Conservation (phyloP, 2,113 vertebrate species). For the Pterophyllum scalare region DNA sequence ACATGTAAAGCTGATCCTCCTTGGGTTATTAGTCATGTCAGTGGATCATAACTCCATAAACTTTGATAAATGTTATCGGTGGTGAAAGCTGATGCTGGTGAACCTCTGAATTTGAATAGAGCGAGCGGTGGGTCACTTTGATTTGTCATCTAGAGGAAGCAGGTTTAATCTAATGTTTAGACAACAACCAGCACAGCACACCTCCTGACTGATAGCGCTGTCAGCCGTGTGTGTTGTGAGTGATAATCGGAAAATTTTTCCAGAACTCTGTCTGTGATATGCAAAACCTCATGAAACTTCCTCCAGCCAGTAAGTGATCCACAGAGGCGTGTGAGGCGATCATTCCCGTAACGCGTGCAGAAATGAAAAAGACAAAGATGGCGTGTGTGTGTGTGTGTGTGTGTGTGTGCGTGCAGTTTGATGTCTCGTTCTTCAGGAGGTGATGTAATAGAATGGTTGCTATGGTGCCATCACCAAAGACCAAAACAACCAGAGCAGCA, state of each 20-base stretch:
- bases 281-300: conserved; percentile 40
- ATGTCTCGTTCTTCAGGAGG: conserved; percentile 17
- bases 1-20: conserved; percentile 1
- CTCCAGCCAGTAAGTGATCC: conserved; percentile 10
- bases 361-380: conserved; percentile 19
- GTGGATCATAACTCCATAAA: neutral
- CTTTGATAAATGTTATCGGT: conserved; percentile 16
- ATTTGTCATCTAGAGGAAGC: conserved; percentile 44
- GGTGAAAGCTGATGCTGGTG: neutral
- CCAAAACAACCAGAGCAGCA: conserved; percentile 55
- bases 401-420: neutral
- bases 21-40: conserved; percentile 13
- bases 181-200: conserved; percentile 1
- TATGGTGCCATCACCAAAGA: conserved; percentile 43
- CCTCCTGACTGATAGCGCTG: conserved; percentile 16
- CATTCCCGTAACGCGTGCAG: neutral
- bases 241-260: conserved; percentile 23
- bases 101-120: conserved; percentile 30
- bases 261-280: conserved; percentile 18
- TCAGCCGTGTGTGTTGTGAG: neutral
- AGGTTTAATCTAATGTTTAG: conserved; percentile 52
- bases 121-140: conserved; percentile 10
- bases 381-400: conserved; percentile 10
- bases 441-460: conserved; percentile 65
- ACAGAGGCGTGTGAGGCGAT: neutral